These are phyloP conservation scores for Melieria crassipennis DNA, from an alignment of 2,888 invertebrate genomes.

Conservation along the genomic window DNA sequence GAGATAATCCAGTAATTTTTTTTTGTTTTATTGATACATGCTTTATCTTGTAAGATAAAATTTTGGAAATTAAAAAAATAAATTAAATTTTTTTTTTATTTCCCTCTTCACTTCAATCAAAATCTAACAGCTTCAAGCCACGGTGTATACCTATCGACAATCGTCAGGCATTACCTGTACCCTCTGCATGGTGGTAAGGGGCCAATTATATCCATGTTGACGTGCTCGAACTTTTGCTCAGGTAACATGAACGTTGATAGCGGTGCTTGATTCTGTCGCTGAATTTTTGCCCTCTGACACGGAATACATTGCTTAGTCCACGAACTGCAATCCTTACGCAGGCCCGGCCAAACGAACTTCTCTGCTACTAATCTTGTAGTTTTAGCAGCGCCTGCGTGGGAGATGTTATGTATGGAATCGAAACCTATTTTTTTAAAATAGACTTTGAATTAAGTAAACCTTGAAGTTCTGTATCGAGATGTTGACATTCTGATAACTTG, in stretches of 20 bases:
- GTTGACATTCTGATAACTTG: neutral
- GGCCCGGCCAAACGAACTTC: neutral
- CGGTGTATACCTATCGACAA: constrained; percentile 41
- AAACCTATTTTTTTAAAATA: neutral
- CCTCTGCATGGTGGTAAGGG: constrained; percentile 55
- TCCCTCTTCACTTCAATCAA: no score
- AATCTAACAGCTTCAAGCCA: constrained; percentile 33
- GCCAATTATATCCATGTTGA: constrained; percentile 52
- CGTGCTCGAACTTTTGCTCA: neutral
- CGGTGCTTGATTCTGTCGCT: neutral
- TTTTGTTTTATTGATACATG: no score
- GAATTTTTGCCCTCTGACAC: neutral
- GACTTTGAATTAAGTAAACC: neutral
- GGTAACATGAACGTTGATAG: neutral
- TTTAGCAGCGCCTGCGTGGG: neutral
- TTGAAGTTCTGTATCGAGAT: neutral
- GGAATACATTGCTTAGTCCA: neutral
- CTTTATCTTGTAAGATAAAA: no score
- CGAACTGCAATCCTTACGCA: neutral
- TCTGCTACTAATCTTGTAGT: neutral
- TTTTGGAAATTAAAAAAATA: no score
- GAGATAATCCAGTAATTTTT: no score
- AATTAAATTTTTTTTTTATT: no score
- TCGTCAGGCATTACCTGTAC: constrained; percentile 54
- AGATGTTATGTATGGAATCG: constrained; percentile 2